These are phyloP conservation scores for Argopecten irradians DNA, from an alignment of 1,140 invertebrate species.

Conservation along the genomic window DNA sequence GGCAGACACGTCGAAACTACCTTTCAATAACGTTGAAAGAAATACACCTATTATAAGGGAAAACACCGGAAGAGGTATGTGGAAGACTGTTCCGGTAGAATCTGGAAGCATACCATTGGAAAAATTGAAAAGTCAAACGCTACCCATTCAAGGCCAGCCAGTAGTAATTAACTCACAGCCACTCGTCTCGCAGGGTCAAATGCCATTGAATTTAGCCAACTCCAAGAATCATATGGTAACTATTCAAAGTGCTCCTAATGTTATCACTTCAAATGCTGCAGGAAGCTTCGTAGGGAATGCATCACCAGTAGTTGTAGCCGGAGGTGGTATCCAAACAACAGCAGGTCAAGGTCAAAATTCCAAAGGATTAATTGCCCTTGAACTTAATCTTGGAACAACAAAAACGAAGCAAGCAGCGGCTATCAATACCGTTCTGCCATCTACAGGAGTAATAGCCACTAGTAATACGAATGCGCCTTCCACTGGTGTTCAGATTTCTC, in stretches of 20 bases:
- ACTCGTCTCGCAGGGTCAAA: background rate
- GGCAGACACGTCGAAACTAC: background rate
- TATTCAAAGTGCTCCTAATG: background rate
- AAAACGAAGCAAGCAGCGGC: background rate
- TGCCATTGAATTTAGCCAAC: background rate
- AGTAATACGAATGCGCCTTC: background rate
- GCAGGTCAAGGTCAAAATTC: background rate
- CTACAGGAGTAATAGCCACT: background rate
- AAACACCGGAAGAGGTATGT: background rate
- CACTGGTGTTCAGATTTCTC: background rate
- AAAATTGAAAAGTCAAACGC: background rate
- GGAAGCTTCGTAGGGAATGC: background rate
- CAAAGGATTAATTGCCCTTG: background rate
- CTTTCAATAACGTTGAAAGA: background rate
- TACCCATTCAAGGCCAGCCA: background rate
- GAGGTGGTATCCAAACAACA: background rate
- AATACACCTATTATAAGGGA: background rate
- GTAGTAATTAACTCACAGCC: background rate
- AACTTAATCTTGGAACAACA: background rate
- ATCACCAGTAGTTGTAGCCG: background rate
- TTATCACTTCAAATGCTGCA: background rate
- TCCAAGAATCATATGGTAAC: background rate
- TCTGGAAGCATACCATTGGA: background rate
- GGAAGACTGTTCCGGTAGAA: background rate
- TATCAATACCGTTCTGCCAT: background rate